Base-by-base conservation (phyloP, 2,113 vertebrate species). In the Zeus faber region DNA sequence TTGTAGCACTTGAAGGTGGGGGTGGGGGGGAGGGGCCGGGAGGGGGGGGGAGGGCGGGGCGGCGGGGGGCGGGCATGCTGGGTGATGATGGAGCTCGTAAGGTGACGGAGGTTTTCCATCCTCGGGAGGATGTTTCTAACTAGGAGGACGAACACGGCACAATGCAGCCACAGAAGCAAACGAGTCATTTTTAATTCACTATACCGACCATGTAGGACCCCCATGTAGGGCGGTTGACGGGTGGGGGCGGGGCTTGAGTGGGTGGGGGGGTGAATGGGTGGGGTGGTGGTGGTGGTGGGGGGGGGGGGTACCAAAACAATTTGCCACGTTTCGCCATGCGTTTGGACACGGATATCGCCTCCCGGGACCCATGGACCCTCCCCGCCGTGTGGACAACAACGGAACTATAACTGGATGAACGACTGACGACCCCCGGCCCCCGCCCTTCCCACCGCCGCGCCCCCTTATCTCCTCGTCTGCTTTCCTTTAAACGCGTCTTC, bases 101-200 rank as follows among this genome's bases (percentile, higher is more conserved):
- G 50, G 27, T 67, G 46, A 21, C 62, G 21, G 49, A 18, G 18
- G 18, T 18, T 21, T 27, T 66, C 16, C 43, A 44, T 10, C 45
- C 4, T 26, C 3, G 22, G 29, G 18, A 59, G 37, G 64, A 18
- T 22, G 26, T 43, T 45, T 18, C 20, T 60, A 33, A 65, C 13
- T 3, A 39, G 26, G 24, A 16, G 24, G 27, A 17, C 16, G 8
- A 5, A 62, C 53, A 58, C 57, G 3, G 52, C 65, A 70, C 51
- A 45, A 62, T 48, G 61, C 64, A 49, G 56, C 62, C 33, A 44
- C 27, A 60, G 54, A 55, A 67, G 58, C 62, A 43, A 77, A 54
- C 50, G 23, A 52, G 35, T 54, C 18, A 11, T 5, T 45, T 26
- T 40, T 18, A 11, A 31, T 31, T 49, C 11, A 41, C 18, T 20